These are phyloP conservation scores for Mionectes olivaceus DNA, from an alignment of 2,797 vertebrate species.

Conservation along the genomic window DNA sequence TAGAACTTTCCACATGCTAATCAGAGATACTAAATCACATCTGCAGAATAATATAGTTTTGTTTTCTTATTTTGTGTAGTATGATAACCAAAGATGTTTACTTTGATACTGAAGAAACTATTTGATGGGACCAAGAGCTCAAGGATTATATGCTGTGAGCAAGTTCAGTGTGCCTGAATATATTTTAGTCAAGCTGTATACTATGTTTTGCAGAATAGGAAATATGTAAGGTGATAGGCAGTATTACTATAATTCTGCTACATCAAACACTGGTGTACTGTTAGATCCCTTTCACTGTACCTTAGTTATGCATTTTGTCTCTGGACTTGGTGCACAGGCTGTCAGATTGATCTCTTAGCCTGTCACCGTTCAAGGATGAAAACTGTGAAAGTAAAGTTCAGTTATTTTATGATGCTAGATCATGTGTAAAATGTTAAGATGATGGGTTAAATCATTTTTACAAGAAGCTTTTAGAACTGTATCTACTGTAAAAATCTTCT, in stretches of 20 bases:
- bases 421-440: neutral
- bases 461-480: neutral
- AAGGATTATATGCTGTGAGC: neutral
- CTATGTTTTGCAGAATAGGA: neutral
- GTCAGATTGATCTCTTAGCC: neutral
- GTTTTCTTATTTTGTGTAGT: neutral
- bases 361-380: neutral
- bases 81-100: neutral
- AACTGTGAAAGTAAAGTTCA: neutral
- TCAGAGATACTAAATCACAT: neutral
- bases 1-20: neutral
- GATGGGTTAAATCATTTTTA: neutral
- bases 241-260: neutral
- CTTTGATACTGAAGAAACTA: neutral
- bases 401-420: neutral
- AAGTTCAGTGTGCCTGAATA: neutral
- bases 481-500: neutral
- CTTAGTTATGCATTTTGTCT: neutral
- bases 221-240: neutral
- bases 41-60: neutral
- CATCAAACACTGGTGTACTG: neutral
- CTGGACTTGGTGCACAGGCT: neutral
- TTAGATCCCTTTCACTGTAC: neutral
- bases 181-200: neutral
- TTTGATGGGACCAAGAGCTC: neutral